These are phyloP conservation scores for Xenotilapia flavipinnis DNA, from an alignment of 2,113 vertebrate genomes.

Conservation along the genomic window DNA sequence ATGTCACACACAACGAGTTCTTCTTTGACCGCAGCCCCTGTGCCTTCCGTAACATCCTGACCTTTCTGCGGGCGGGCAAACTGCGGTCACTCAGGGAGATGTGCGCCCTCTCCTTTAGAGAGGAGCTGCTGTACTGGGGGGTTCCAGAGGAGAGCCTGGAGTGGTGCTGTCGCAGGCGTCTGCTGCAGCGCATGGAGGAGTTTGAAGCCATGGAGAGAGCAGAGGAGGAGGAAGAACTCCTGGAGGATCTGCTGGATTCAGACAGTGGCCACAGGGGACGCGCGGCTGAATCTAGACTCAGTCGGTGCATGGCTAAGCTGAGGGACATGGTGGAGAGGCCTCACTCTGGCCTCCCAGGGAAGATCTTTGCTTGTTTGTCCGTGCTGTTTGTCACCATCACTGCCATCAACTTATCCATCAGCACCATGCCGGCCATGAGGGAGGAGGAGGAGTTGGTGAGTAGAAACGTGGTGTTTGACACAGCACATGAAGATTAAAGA, in stretches of 20 bases:
- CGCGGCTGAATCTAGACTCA: constrained; percentile 68
- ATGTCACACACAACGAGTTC: constrained; percentile 90
- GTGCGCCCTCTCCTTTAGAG: constrained; percentile 93
- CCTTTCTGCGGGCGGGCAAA: constrained; percentile 89
- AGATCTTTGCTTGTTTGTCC: constrained; percentile 95
- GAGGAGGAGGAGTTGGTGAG: constrained; percentile 94
- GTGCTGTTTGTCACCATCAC: constrained; percentile 97
- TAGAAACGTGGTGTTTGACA: not conserved
- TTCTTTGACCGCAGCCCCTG: constrained; percentile 97
- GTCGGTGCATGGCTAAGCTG: constrained; percentile 83
- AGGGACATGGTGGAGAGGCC: constrained; percentile 98
- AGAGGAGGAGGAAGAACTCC: constrained; percentile 77
- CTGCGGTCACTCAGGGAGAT: constrained; percentile 88
- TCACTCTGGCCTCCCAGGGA: constrained; percentile 93
- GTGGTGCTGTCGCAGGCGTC: constrained; percentile 89
- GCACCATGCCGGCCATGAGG: constrained; percentile 94
- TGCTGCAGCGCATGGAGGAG: constrained; percentile 92
- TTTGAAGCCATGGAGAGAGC: constrained; percentile 83
- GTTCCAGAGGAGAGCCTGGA: constrained; percentile 90
- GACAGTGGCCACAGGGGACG: constrained; percentile 63
- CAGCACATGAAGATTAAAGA: not conserved
- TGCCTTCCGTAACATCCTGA: constrained; percentile 92
- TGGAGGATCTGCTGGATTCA: constrained; percentile 70
- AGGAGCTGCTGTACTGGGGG: constrained; percentile 97
- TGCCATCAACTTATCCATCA: constrained; percentile 94